Evolutionary conservation across 2,797 vertebrate species (phyloP).

Genomic region (Manis crassicaudata): DNA sequence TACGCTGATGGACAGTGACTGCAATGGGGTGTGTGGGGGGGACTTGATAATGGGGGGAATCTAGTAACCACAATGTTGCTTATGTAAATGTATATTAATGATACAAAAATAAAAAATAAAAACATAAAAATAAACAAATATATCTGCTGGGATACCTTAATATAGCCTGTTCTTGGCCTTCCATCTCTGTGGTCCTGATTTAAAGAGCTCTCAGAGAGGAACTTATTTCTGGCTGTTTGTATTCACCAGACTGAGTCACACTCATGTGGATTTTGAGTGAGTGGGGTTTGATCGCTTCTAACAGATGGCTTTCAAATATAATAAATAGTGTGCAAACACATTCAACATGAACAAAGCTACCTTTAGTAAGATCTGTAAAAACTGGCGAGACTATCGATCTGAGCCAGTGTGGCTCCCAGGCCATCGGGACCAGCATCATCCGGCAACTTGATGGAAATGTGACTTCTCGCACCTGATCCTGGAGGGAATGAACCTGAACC

Average conservation of each 20-base stretch:
- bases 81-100: too few relatives aligned
- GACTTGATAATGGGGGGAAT: too few relatives aligned
- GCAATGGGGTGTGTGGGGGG: too few relatives aligned
- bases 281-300: constrained; percentile 7
- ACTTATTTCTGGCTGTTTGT: not conserved
- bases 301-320: not conserved
- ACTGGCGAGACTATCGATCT: not conserved
- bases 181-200: not conserved
- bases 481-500: not conserved
- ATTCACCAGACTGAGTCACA: not conserved
- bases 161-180: not conserved
- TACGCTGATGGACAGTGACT: too few relatives aligned
- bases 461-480: not conserved
- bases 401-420: not conserved
- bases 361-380: constrained; percentile 29
- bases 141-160: not conserved
- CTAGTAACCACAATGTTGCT: too few relatives aligned
- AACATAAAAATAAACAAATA: not conserved
- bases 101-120: too few relatives aligned
- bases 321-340: not conserved
- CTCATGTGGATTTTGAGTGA: constrained; percentile 6
- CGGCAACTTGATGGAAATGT: not conserved
- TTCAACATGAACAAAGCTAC: not conserved
- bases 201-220: not conserved
- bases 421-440: not conserved